Base-by-base conservation (phyloP, 2,113 vertebrate species). In the Osmerus mordax region DNA sequence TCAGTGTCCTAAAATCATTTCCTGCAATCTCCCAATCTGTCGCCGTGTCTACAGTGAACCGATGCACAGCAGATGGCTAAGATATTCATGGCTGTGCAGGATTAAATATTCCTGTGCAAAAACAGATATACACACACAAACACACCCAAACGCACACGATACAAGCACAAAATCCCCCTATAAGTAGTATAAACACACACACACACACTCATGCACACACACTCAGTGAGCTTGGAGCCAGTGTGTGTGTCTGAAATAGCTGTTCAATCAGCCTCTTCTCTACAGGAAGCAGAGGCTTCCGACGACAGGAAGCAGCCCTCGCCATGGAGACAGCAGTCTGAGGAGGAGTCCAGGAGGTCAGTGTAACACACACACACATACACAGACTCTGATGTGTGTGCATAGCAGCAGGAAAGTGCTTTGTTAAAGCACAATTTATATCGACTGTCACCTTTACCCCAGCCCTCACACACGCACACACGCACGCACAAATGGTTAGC, bases 301-400 rank as follows among this genome's bases (percentile, higher is more conserved):
- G 79, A 85, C 82, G 87, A 77, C 79, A 87, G 86, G 87, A 89
- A 88, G 73, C 84, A 76, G 78, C 78, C 70, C 73, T 79, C 56
- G 69, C 81, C 75, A 79, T 78, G 85, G 87, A 89, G 84, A 89
- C 89, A 85, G 80, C 74, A 77, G 85, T 88, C 87, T 89, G 85
- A 73, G 70, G 63, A 62, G 78, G 61, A 82, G 86, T 88, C 83
- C 86, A 76, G 73, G 81, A 79, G 87, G 83, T 87, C 62, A 65
- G 18, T 36, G 29, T 16, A 36, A 88, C 55, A 3, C 1, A 69
- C 62, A 84, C 53, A 59, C 78, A 73, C 79, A 47, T 23, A 23
- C 23, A 23, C 23, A 23, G 1, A 23, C 23, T 23, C 36, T 66
- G 56, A 73, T 67, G 36, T 41, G 36, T 41, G 36, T 41, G 72